Percentiles rank a stretch among this genome's conserved stretches.
Evolutionary conservation across 2,888 invertebrate genomes (phyloP).

Genomic region (Lepidonotus clava): DNA sequence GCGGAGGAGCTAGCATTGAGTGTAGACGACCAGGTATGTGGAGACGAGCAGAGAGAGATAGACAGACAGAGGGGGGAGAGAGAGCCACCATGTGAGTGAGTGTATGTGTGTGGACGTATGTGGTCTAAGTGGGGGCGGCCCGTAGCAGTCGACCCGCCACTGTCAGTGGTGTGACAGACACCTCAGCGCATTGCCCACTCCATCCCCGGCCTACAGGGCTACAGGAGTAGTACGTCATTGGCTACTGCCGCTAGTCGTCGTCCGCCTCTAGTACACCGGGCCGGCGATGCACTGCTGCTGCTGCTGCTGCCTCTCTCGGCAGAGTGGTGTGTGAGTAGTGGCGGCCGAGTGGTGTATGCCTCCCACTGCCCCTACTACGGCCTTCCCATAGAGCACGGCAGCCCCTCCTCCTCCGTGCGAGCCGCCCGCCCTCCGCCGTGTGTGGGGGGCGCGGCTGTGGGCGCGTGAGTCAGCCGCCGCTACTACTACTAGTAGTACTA

Average conservation of each 20-base stretch:
- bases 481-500: too few species aligned
- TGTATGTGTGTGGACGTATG: neutral
- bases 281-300: too few species aligned
- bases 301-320: too few species aligned
- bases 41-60: neutral
- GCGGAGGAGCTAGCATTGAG: neutral
- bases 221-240: too few species aligned
- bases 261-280: too few species aligned
- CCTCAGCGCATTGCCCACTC: too few species aligned
- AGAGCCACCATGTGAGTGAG: neutral
- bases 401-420: conserved; percentile 32
- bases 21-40: neutral
- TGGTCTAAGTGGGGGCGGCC: too few species aligned
- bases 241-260: too few species aligned
- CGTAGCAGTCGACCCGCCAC: too few species aligned
- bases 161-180: conserved; percentile 6
- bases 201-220: too few species aligned
- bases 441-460: neutral
- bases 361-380: neutral
- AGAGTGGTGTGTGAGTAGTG: neutral
- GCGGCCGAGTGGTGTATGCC: conserved; percentile 17
- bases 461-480: neutral
- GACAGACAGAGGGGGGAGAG: neutral
- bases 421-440: too few species aligned
- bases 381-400: conserved; percentile 24